Base-by-base conservation (phyloP, 1,140 invertebrate genomes). In the Tetramorium parvispinum region DNA sequence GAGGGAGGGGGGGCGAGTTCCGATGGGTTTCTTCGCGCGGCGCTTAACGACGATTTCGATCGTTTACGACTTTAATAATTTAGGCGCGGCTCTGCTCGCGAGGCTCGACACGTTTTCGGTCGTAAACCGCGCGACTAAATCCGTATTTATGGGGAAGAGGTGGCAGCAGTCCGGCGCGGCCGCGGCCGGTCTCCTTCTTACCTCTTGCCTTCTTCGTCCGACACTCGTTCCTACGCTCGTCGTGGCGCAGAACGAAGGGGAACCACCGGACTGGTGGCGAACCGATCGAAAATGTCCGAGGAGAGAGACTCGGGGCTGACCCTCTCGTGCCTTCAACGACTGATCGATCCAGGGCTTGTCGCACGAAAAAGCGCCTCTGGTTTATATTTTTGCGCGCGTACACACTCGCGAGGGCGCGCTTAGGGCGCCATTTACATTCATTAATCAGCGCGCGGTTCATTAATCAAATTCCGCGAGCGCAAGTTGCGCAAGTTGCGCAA, bases 51-150 rank as follows among this genome's bases (percentile, higher is more conserved):
- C 94, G 92, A 94, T 95, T 94, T 94, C 94, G 93, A 94, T 95
- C 94, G 94, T 95, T 95, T 95, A 94, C 94, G 94, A 95, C 94
- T 95, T 94, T 95, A 95, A 95, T 95, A 95, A 95, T 95, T 95
- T 95, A 95, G 94, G 94, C 94, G 93, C 94, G 93, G 92, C 93
- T 90, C 87, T 90, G 91, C 93, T 94, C 93, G 92, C 93, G 93
- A 94, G 93, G 93, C 91, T 94, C 93, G 94, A 94, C 94, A 94
- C 94, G 94, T 95, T 95, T 95, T 94, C 91, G 94, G 89, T 95
- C 94, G 94, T 95, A 95, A 95, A 95, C 92, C 92, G 93, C 91
- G 90, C 88, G 92, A 94, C 94, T 94, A 94, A 95, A 94, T 94
- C 93, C 93, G 94, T 95, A 94, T 95, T 95, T 95, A 94, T 94